Evolutionary conservation across 2,888 invertebrate species (phyloP), one percentile per base, ranked within the genome.

Genomic region (Alcis repandata): DNA sequence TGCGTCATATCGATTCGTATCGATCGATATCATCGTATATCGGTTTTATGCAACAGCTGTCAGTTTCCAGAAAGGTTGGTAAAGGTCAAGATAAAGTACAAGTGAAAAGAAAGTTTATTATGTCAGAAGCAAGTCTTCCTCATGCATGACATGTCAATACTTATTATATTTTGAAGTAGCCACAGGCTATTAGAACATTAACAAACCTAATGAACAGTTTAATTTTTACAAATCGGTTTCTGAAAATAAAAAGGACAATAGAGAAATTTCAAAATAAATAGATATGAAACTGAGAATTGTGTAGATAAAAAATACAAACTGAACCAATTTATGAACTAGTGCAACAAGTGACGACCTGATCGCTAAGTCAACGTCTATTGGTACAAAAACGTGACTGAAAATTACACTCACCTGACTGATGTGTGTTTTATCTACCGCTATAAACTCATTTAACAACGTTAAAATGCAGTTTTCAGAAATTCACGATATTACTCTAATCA

Each of bases 1-100:
- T 63, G 73, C 76, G 73, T 77, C 75, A 76, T 67, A 69, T 71
- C 59, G 72, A 77, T 75, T 74, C 71, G 72, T 78, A 78, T 79
- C 79, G 72, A 73, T 75, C 71, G 72, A 74, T 72, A 79, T 78
- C 72, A 66, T 71, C 70, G 68, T 61, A 60, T 69, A 74, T 75
- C 71, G 72, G 57, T 68, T 64, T 68, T 70, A 70, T 69, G 72
- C 72, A 69, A 65, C 33, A 48, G 60, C 66, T 67, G 69, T 70
- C 68, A 56, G 54, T 63, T 70, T 61, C 41, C 63, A 62, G 19
- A 54, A 63, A 63, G 66, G 48, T 66, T 67, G 63, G 38, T 56
- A 70, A 72, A 73, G 69, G 69, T 74, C 69, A 63, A 36, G 54
- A 45, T 54, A 43, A 66, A 60, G 64, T 68, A 63, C 57, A 60